Percentiles rank a stretch among this genome's conserved stretches.
Conservation (phyloP, 2,113 vertebrate genomes). For the Mesembrinibis cayennensis region DNA sequence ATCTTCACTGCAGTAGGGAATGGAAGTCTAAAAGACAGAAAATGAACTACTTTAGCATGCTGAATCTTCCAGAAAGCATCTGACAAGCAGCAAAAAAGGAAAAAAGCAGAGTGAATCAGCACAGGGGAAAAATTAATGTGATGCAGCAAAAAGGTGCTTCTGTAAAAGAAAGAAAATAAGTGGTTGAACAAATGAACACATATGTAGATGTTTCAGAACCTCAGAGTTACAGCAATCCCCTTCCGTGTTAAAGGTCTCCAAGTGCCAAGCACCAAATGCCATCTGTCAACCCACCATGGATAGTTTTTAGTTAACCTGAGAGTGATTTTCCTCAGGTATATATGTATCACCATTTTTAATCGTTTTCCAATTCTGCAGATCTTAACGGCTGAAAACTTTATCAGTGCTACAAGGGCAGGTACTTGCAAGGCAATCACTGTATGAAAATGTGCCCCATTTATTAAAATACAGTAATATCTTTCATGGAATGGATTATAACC, state of each 20-base stretch:
- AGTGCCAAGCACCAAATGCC: not conserved
- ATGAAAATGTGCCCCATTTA: not conserved
- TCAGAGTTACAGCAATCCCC: not conserved
- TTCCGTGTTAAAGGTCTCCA: not conserved
- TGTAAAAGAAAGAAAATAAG: conserved; percentile 3
- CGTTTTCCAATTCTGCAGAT: not conserved
- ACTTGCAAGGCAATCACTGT: not conserved
- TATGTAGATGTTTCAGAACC: not conserved
- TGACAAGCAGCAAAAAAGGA: not conserved
- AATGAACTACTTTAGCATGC: conserved; percentile 1
- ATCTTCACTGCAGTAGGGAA: not conserved
- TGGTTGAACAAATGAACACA: not conserved
- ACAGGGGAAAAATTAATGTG: not conserved
- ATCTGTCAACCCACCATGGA: not conserved
- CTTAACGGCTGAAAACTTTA: conserved; percentile 12
- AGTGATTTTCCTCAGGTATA: not conserved
- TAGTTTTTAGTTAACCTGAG: not conserved
- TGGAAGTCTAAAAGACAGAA: conserved; percentile 16
- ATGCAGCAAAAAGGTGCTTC: conserved; percentile 18
- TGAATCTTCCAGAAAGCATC: not conserved
- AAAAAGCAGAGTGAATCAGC: not conserved
- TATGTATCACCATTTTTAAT: not conserved
- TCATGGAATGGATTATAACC: not conserved
- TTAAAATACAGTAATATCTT: not conserved
- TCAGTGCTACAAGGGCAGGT: not conserved